phyloP scores from a whole-genome alignment of 2,797 vertebrate species.

The Xenopus petersii region DNA sequence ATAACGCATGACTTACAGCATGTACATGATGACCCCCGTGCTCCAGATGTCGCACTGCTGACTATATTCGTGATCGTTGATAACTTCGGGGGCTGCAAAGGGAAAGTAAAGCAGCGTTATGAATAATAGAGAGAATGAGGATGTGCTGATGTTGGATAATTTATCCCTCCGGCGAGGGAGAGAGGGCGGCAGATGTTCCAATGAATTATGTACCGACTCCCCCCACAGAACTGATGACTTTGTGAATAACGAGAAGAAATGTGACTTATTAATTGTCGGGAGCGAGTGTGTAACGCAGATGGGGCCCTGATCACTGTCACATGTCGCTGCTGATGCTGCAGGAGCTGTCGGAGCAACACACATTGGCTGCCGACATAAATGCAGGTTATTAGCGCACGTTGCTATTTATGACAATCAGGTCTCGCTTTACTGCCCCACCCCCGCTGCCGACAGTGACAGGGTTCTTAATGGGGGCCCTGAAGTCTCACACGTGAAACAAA shows the following conservation, averaged over 20 bases:
- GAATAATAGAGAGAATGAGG: constrained; percentile 68
- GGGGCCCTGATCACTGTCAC: constrained; percentile 1
- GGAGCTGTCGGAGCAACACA: neutral
- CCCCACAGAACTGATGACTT: constrained; percentile 44
- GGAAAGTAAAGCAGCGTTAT: constrained; percentile 67
- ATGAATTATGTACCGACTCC: constrained; percentile 71
- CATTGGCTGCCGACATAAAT: neutral
- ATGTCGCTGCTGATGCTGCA: constrained; percentile 24
- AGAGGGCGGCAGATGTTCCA: constrained; percentile 67
- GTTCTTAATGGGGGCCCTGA: neutral
- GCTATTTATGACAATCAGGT: neutral
- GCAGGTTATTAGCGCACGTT: neutral
- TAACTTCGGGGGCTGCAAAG: constrained; percentile 84
- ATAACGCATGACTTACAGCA: constrained; percentile 73
- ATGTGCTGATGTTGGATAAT: constrained; percentile 66
- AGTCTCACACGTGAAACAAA: no score
- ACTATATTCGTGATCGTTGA: constrained; percentile 78
- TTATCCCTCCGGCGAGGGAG: constrained; percentile 61
- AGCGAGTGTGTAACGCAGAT: neutral
- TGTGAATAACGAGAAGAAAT: constrained; percentile 17
- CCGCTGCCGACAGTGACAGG: neutral
- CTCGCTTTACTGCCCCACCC: neutral
- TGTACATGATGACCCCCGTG: constrained; percentile 88
- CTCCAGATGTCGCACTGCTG: constrained; percentile 89
- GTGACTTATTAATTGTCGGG: constrained; percentile 23